Conservation (phyloP, 2,113 vertebrate genomes). For the Chinchilla lanigera region DNA sequence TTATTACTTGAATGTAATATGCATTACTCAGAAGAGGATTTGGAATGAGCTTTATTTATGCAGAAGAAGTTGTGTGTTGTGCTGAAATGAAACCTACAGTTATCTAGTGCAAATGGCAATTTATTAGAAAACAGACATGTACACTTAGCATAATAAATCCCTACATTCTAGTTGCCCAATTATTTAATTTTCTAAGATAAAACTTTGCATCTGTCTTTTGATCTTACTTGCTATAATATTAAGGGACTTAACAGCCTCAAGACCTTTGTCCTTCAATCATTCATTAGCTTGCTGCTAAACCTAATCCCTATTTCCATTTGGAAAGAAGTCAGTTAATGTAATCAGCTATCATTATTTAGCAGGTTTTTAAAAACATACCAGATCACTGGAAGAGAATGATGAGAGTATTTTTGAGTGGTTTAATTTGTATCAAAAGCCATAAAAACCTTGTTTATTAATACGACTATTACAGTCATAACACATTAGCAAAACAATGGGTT, state of each 20-base stretch:
- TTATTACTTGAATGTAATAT: neutral
- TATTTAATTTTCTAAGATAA: conserved; percentile 76
- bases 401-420: neutral
- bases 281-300: conserved; percentile 56
- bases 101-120: conserved; percentile 60
- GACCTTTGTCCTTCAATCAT: conserved; percentile 69
- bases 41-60: neutral
- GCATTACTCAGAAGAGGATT: conserved; percentile 20
- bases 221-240: conserved; percentile 66
- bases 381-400: neutral
- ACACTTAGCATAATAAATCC: conserved; percentile 71
- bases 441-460: neutral
- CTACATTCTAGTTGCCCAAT: conserved; percentile 68
- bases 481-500: neutral
- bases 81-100: conserved; percentile 23
- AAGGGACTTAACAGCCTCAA: conserved; percentile 57
- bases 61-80: neutral
- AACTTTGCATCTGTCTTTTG: conserved; percentile 62
- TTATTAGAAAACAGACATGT: conserved; percentile 68
- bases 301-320: conserved; percentile 64
- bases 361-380: neutral
- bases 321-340: conserved; percentile 54
- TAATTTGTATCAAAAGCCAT: neutral
- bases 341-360: conserved; percentile 34
- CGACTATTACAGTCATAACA: neutral